Conservation (phyloP, 1,140 invertebrate species). For the Ylistrum balloti region DNA sequence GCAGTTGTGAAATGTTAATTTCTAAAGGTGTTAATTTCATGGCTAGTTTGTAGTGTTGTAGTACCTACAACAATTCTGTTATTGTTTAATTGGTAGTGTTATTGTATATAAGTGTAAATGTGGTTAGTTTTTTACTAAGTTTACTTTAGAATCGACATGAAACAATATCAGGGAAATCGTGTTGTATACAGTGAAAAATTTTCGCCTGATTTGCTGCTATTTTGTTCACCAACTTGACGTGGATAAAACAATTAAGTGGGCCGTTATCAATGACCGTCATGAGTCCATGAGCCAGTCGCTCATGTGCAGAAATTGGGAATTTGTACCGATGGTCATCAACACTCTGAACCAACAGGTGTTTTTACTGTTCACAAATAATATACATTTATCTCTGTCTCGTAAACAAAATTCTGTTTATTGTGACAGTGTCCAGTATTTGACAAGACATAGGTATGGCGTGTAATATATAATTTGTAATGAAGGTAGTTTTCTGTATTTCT, state of each 20-base stretch:
- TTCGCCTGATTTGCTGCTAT: conserved; percentile 8
- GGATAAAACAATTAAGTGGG: not conserved
- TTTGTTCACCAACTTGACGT: not conserved
- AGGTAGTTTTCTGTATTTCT: not conserved
- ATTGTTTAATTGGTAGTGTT: not conserved
- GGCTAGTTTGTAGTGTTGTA: not conserved
- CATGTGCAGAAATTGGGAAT: not conserved
- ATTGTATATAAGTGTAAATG: not conserved
- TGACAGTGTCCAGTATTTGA: not conserved
- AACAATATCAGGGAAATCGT: not conserved
- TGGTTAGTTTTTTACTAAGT: not conserved
- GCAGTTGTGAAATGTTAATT: not conserved
- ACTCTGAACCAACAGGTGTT: not conserved
- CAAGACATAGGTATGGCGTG: conserved; percentile 24
- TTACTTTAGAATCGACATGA: not conserved
- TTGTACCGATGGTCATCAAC: not conserved
- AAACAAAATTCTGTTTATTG: not conserved
- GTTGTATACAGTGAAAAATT: not conserved
- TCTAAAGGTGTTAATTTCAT: not conserved
- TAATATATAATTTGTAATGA: not conserved
- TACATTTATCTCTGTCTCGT: conserved; percentile 26
- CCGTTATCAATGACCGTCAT: not conserved
- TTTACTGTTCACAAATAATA: conserved; percentile 40
- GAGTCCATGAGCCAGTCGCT: not conserved
- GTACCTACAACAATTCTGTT: not conserved